phyloP scores from a whole-genome alignment of 2,113 vertebrate genomes.

The Ammodytes marinus region DNA sequence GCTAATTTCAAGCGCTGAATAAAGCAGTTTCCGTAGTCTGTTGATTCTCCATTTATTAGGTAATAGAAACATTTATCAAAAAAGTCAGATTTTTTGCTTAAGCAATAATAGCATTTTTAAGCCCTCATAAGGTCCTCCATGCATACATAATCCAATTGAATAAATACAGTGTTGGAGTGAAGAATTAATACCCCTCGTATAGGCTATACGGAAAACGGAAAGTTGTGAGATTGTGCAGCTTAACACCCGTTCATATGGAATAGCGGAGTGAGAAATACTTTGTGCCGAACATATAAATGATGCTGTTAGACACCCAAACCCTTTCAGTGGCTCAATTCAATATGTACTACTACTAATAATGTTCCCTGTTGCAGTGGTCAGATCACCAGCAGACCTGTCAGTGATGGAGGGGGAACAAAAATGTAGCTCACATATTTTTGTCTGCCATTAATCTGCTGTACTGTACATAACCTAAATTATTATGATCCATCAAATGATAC shows the following conservation, averaged over 20 bases:
- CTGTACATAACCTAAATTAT: neutral
- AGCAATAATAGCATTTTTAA: constrained; percentile 95
- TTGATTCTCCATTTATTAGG: constrained; percentile 98
- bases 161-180: constrained; percentile 84
- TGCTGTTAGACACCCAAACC: neutral
- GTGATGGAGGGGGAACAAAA: neutral
- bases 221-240: constrained; percentile 68
- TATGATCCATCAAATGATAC: neutral
- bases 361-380: constrained; percentile 16
- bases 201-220: constrained; percentile 70
- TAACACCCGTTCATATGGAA: constrained; percentile 54
- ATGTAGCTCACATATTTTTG: neutral
- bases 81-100: constrained; percentile 88
- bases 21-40: constrained; percentile 97
- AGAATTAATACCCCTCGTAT: constrained; percentile 83
- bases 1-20: constrained; percentile 96
- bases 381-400: neutral
- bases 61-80: constrained; percentile 98
- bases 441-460: neutral
- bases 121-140: constrained; percentile 90
- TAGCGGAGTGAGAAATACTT: constrained; percentile 33
- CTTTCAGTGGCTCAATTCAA: constrained; percentile 35
- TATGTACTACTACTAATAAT: constrained; percentile 20
- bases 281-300: constrained; percentile 25
- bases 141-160: constrained; percentile 90